Percentiles rank a stretch among this genome's conserved stretches.
These are phyloP conservation scores for Prionailurus viverrinus DNA, from an alignment of 2,113 vertebrate genomes.

Conservation along the genomic window DNA sequence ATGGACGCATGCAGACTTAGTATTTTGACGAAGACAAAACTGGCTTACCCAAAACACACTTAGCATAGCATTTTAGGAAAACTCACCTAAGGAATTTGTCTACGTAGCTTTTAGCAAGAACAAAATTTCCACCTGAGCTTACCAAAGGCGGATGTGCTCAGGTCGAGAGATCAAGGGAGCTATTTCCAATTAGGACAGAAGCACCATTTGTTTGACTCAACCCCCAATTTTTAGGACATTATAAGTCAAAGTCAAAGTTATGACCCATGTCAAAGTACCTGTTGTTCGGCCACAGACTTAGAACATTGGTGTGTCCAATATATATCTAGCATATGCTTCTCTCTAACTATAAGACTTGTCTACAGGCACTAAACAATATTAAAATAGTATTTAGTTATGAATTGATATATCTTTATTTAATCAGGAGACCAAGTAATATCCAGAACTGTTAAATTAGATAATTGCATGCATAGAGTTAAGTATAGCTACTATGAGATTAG, in stretches of 20 bases:
- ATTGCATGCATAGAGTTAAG: neutral
- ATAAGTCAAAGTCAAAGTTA: neutral
- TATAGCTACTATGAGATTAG: neutral
- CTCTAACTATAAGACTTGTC: neutral
- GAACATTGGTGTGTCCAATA: neutral
- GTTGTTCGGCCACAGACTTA: neutral
- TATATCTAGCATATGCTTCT: neutral
- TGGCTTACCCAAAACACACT: neutral
- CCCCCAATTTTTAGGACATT: neutral
- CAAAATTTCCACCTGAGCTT: neutral
- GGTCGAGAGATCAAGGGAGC: neutral
- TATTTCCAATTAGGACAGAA: constrained; percentile 15
- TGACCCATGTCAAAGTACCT: neutral
- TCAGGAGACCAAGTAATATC: neutral
- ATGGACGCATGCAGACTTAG: fast-evolving
- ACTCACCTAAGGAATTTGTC: neutral
- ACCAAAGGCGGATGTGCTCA: neutral
- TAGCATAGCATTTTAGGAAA: neutral
- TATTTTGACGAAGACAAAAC: neutral
- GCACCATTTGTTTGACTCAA: neutral
- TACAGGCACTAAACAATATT: neutral
- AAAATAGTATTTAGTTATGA: constrained; percentile 37
- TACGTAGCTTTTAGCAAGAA: constrained; percentile 20
- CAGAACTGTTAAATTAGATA: constrained; percentile 3
- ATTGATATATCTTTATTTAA: neutral